These are phyloP conservation scores for Balaeniceps rex DNA, from an alignment of 2,113 vertebrate species.

Conservation along the genomic window DNA sequence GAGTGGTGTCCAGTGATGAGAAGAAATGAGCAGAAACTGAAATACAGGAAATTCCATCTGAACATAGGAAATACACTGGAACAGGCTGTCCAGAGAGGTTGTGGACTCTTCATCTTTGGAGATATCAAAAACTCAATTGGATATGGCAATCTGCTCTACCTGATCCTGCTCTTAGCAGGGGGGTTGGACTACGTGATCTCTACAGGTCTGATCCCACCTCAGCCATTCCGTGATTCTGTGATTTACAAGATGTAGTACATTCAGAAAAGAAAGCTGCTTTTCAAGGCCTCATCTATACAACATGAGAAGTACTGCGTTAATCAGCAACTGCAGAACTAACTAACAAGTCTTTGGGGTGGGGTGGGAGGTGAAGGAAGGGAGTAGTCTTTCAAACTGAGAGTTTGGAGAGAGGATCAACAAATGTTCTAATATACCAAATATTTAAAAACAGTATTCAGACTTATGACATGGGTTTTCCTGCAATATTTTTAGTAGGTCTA, in stretches of 20 bases:
- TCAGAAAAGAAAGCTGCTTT: background rate
- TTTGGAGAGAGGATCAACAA: background rate
- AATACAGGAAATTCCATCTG: background rate
- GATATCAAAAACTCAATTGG: background rate
- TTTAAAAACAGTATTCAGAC: background rate
- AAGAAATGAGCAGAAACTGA: background rate
- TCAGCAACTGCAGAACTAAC: background rate
- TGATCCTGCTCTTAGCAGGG: background rate
- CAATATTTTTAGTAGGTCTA: background rate
- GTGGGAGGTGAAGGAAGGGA: background rate
- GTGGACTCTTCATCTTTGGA: background rate
- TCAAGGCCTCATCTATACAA: background rate
- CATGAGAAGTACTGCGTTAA: background rate
- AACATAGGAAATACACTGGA: background rate
- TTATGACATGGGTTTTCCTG: background rate
- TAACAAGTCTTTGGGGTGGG: background rate
- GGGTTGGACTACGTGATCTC: background rate
- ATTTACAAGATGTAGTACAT: background rate
- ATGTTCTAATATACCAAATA: background rate
- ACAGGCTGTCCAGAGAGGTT: background rate
- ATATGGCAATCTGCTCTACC: background rate
- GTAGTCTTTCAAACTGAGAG: background rate
- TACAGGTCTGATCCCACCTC: background rate
- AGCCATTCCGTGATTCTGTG: background rate
- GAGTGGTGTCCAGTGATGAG: background rate